Base-by-base conservation (phyloP, 2,888 invertebrate genomes). In the Microplitis manilae region DNA sequence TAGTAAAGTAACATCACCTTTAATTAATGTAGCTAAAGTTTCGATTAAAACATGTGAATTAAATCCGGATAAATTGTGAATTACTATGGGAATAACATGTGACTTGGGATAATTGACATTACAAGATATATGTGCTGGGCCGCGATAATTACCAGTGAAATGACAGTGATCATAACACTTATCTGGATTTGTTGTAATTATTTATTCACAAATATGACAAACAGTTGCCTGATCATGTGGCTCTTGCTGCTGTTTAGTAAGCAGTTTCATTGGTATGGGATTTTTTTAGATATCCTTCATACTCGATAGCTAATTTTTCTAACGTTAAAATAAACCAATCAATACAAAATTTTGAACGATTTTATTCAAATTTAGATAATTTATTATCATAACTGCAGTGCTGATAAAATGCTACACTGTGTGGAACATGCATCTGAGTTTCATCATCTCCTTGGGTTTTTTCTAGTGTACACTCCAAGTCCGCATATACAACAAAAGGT, bases 11-110 rank as follows among this genome's bases (percentile, higher is more conserved):
- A 84, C 61, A 39, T 39, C 6, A 38, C 84, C 84, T 2, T 78
- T 13, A 40, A 84, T 81, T 30, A 68, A 8, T 13, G 73, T 78
- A 17, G 78, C 80, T 17, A 85, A 78, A 71, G 71, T 74, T 68
- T 79, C 80, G 38, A 85, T 83, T 8, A 84, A 73, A 71, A 85
- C 85, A 71, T 85, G 83, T n/a, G 81, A 74, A 73, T 86, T 84
- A 78, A 84, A 84, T 9, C 82, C 84, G 2, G 81, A 80, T 13
- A 85, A 78, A 85, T 84, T 17, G 75, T 86, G 85, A 78, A 85
- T 75, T 6, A 8, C 62, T 20, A 64, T 73, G 38, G 62, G 62
- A 1, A 62, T 62, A 62, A 62, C n/a, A 6, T 9, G 8, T 6
- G 62, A 62, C 6, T 62, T 62, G 4, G 2, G 15, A 20, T 17